Base-by-base conservation (phyloP, 2,888 invertebrate species). In the Cheiracanthium punctorium region DNA sequence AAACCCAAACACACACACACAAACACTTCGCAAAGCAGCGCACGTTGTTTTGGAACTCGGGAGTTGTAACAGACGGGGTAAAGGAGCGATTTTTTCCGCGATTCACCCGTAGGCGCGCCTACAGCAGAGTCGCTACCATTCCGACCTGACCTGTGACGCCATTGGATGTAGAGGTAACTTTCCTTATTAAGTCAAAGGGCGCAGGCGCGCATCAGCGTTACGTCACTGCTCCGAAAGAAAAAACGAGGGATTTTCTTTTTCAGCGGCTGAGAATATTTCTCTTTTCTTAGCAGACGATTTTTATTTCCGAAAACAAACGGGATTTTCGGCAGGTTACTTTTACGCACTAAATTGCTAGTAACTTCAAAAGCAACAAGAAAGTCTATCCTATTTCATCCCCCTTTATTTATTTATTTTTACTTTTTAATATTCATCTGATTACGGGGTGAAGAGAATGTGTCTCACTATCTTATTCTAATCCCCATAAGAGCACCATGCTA, bases 171-270 rank as follows among this genome's bases (percentile, higher is more conserved):
- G 85, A 86, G 80, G 85, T 86, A 86, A 80, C 85, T 86, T 86
- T 86, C 85, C 85, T 86, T 86, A 86, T 86, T 75, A 86, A 86
- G 85, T 86, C 85, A 86, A 86, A 86, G 85, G 75, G 85, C 85
- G 85, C 85, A 86, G 71, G 85, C 85, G 85, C 85, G 71, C 32
- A 65, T 70, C 74, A 65, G 67, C 20, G 74, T 72, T 77, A 84
- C 82, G 82, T 84, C 79, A 80, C 74, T 43, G 43, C 79, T 76
- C 52, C 32, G 72, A 73, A 52, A 14, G 58, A 71, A n/a, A n/a
- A n/a, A n/a, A 17, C 58, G 58, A 32, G 82, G 82, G 75, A 73
- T 79, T 85, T 79, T 74, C 73, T 64, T 58, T 33, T 30, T 32
- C 29, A 17, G 33, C 28, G 17, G 67, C 70, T 43, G 41, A 70